A percentile compares a stretch with the other conserved stretches of the same genome.
phyloP scores from a whole-genome alignment of 2,113 vertebrate species.

The Saguinus imperator region DNA sequence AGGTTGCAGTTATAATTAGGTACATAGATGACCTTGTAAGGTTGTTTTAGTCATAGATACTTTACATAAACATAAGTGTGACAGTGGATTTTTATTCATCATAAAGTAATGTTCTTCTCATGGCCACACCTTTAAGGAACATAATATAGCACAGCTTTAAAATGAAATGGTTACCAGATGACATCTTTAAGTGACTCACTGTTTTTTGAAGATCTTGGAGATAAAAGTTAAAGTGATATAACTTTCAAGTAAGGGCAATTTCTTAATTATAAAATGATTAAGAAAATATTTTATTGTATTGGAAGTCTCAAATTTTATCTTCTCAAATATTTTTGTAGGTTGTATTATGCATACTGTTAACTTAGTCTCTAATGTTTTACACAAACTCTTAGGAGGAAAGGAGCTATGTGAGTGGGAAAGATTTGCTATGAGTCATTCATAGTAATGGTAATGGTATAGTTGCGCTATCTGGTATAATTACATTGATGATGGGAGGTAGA shows the following conservation, averaged over 20 bases:
- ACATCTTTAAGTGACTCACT: slow-evolving; percentile 69
- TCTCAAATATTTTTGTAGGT: not conserved
- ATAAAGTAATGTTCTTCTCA: slow-evolving; percentile 45
- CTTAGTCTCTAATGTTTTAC: not conserved
- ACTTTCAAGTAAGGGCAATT: slow-evolving; percentile 46
- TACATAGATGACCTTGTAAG: not conserved
- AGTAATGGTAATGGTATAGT: not conserved
- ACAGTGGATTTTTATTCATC: not conserved
- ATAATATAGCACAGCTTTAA: slow-evolving; percentile 49
- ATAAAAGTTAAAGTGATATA: slow-evolving; percentile 63
- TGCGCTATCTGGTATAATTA: not conserved
- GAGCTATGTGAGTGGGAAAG: not conserved
- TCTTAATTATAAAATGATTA: slow-evolving; percentile 40
- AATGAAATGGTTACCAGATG: slow-evolving; percentile 66
- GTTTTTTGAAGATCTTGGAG: slow-evolving; percentile 54
- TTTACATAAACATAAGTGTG: slow-evolving; percentile 5
- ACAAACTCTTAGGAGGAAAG: not conserved
- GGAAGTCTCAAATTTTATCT: slow-evolving; percentile 4
- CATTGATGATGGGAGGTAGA: not conserved
- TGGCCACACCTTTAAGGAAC: not conserved
- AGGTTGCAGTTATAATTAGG: slow-evolving; percentile 45
- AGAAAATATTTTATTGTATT: slow-evolving; percentile 33
- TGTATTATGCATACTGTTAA: not conserved
- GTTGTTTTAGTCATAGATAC: not conserved
- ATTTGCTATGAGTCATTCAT: not conserved